These are phyloP conservation scores for Virgularia gustaviana DNA, from an alignment of 92 coral and sea anemone species.

Conservation along the genomic window DNA sequence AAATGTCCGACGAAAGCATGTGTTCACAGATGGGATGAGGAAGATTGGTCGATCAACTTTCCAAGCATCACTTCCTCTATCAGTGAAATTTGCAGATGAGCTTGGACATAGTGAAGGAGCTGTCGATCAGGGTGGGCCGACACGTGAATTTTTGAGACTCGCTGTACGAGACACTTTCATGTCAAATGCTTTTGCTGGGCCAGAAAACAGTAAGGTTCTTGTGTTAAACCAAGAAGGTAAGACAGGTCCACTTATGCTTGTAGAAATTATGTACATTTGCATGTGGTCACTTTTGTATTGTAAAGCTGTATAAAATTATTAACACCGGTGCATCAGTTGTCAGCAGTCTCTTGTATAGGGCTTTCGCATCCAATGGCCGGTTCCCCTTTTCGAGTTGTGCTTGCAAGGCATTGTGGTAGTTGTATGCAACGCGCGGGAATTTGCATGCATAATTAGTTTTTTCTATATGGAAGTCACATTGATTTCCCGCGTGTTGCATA, in stretches of 20 bases:
- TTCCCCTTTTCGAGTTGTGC: too few relatives aligned
- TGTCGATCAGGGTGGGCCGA: constrained; percentile 13
- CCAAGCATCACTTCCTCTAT: background rate
- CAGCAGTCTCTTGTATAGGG: too few relatives aligned
- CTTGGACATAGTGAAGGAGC: constrained; percentile 20
- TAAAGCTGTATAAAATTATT: too few relatives aligned
- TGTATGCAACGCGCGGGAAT: too few relatives aligned
- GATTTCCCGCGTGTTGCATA: too few relatives aligned
- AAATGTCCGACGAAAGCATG: constrained; percentile 12
- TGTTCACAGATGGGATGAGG: background rate
- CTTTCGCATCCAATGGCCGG: too few relatives aligned
- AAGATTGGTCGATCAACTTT: constrained; percentile 14
- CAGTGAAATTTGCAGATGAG: constrained; percentile 24
- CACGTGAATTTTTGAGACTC: constrained; percentile 12
- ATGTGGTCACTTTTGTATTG: background rate
- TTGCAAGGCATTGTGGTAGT: too few relatives aligned
- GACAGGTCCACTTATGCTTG: too few relatives aligned
- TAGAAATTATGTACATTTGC: too few relatives aligned
- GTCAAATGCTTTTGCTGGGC: constrained; percentile 1
- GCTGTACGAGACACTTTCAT: background rate
- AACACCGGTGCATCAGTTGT: too few relatives aligned
- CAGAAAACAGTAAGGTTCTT: background rate
- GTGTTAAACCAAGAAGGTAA: constrained; percentile 10
- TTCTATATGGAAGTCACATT: too few relatives aligned
- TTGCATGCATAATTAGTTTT: too few relatives aligned